A percentile compares a stretch with the other conserved stretches of the same genome.
Conservation (phyloP, 2,797 vertebrate genomes). For the Ctenochaetus hawaiiensis region DNA sequence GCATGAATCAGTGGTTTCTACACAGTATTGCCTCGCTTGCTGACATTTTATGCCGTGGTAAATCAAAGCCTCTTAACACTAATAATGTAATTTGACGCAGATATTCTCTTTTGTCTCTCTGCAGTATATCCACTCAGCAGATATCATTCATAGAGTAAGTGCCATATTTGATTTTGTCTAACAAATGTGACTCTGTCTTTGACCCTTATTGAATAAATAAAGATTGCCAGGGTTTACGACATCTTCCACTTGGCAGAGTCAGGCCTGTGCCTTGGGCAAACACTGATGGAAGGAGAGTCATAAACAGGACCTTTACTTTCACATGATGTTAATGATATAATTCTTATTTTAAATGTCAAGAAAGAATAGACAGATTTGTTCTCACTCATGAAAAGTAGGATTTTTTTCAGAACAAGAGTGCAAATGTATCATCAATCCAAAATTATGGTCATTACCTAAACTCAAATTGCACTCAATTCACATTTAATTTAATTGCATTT, state of each 20-base stretch:
- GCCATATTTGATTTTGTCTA: slow-evolving; percentile 24
- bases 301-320: slow-evolving; percentile 43
- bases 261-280: slow-evolving; percentile 40
- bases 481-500: slow-evolving; percentile 16
- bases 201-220: background rate
- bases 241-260: slow-evolving; percentile 11
- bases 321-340: slow-evolving; percentile 14
- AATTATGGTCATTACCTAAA: background rate
- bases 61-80: slow-evolving; percentile 10
- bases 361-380: background rate
- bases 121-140: slow-evolving; percentile 98
- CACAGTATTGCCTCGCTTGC: background rate
- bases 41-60: background rate
- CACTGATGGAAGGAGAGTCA: slow-evolving; percentile 31
- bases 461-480: slow-evolving; percentile 13
- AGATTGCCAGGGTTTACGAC: slow-evolving; percentile 32
- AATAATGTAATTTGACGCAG: slow-evolving; percentile 24
- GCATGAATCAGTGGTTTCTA: background rate
- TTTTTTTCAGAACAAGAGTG: background rate
- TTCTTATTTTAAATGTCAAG: slow-evolving; percentile 7
- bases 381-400: background rate
- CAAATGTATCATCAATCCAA: background rate
- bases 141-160: slow-evolving; percentile 99
- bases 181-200: slow-evolving; percentile 25
- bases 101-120: slow-evolving; percentile 54